phyloP scores from a whole-genome alignment of 2,888 invertebrate genomes.

The Noctua janthe region DNA sequence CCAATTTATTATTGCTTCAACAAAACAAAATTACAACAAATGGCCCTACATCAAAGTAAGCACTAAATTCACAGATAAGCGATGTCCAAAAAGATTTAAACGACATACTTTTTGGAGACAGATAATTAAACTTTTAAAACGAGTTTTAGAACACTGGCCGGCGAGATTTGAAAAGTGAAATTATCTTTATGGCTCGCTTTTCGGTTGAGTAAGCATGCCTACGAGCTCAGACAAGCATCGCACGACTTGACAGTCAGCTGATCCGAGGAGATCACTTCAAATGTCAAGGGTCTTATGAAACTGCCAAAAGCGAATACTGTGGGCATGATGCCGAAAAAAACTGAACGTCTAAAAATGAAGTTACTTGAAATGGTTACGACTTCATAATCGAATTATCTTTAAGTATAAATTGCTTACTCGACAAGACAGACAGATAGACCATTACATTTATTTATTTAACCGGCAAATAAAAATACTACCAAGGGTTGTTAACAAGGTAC shows the following conservation, averaged over 20 bases:
- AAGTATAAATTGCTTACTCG: conserved; percentile 7
- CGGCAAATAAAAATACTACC: conserved; percentile 8
- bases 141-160: conserved; percentile 46
- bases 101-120: conserved; percentile 29
- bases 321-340: conserved; percentile 17
- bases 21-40: conserved; percentile 33
- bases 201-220: conserved; percentile 48
- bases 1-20: conserved; percentile 30
- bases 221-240: conserved; percentile 39
- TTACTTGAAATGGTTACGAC: conserved; percentile 9
- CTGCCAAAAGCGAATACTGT: conserved; percentile 27
- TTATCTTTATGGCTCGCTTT: conserved; percentile 56
- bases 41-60: conserved; percentile 6
- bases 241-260: conserved; percentile 65
- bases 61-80: conserved; percentile 29
- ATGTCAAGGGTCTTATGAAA: conserved; percentile 59
- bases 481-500: background rate
- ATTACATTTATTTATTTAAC: conserved; percentile 19
- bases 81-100: conserved; percentile 35
- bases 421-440: conserved; percentile 6
- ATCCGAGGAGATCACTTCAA: conserved; percentile 57
- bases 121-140: conserved; percentile 56
- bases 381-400: conserved; percentile 30
- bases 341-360: background rate
- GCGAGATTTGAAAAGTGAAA: conserved; percentile 65